phyloP scores from a whole-genome alignment of 2,888 invertebrate species.

The Drosophila atroscutellata region DNA sequence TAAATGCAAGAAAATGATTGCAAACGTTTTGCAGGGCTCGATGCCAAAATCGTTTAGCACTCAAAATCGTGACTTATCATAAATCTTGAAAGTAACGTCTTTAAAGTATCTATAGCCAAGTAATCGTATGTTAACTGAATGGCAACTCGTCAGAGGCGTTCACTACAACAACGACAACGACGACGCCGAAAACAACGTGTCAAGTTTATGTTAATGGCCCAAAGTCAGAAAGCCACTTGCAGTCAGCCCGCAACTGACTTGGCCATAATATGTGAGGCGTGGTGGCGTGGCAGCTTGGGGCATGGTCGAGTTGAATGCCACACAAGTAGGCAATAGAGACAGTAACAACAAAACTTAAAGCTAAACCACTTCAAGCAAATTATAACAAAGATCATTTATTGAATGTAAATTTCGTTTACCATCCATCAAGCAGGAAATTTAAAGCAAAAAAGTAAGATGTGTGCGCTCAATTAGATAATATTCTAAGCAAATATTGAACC shows the following conservation, averaged over 20 bases:
- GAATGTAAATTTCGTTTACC: background rate
- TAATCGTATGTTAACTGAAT: slow-evolving; percentile 49
- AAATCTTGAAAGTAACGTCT: slow-evolving; percentile 63
- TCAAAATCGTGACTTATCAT: slow-evolving; percentile 75
- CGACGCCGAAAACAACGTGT: slow-evolving; percentile 55
- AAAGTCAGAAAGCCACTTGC: slow-evolving; percentile 65
- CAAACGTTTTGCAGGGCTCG: slow-evolving; percentile 22
- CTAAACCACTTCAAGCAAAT: slow-evolving; percentile 29
- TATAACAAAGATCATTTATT: slow-evolving; percentile 31
- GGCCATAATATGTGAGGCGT: background rate
- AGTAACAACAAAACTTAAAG: slow-evolving; percentile 11
- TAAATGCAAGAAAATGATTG: slow-evolving; percentile 31
- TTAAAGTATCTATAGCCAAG: slow-evolving; percentile 31
- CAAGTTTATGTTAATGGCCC: slow-evolving; percentile 73
- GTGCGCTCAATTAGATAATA: background rate
- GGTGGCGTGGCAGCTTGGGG: slow-evolving; percentile 2
- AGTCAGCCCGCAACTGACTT: slow-evolving; percentile 19
- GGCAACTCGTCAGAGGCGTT: slow-evolving; percentile 50
- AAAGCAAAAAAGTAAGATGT: background rate
- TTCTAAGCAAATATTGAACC: background rate
- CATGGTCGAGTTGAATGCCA: slow-evolving; percentile 53
- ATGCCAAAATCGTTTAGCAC: slow-evolving; percentile 55
- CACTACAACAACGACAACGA: slow-evolving; percentile 13
- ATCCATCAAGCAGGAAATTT: background rate
- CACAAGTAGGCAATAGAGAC: slow-evolving; percentile 5